phyloP scores from a whole-genome alignment of 2,113 vertebrate genomes.

The Percopsis transmontana region DNA sequence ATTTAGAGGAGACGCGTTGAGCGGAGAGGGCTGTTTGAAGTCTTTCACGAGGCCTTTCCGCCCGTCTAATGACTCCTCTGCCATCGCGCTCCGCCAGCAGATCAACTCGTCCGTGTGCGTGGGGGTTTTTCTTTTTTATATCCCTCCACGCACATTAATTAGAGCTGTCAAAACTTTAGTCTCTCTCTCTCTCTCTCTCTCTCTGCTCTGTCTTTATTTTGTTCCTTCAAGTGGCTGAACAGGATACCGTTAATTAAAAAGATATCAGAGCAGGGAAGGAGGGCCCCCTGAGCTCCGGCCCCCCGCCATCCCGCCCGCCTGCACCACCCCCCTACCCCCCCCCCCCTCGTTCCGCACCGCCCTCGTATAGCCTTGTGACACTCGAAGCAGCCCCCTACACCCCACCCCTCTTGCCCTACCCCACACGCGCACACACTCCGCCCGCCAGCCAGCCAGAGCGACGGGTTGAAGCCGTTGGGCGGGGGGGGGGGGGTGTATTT shows the following conservation, averaged over 20 bases:
- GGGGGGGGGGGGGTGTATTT: constrained; percentile 22
- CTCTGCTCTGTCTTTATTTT: constrained; percentile 70
- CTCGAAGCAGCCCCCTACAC: neutral
- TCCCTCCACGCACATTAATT: constrained; percentile 79
- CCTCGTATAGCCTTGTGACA: neutral
- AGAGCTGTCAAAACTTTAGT: constrained; percentile 83
- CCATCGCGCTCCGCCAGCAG: constrained; percentile 62
- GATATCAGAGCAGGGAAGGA: constrained; percentile 81
- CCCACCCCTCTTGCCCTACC: neutral
- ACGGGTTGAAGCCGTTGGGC: constrained; percentile 74
- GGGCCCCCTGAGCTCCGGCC: constrained; percentile 72
- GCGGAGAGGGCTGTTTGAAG: constrained; percentile 73
- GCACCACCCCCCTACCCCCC: neutral
- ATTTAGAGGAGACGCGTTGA: constrained; percentile 41
- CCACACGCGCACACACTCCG: constrained; percentile 69
- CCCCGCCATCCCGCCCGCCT: constrained; percentile 47
- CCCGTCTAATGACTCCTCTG: constrained; percentile 80
- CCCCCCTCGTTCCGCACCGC: neutral
- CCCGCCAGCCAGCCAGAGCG: constrained; percentile 70
- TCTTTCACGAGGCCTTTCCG: constrained; percentile 66
- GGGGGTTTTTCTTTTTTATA: constrained; percentile 15
- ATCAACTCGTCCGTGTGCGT: constrained; percentile 55
- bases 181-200: constrained; percentile 50
- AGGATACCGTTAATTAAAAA: constrained; percentile 85
- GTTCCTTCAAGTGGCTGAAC: constrained; percentile 81